Conservation (phyloP, 2,797 vertebrate genomes). For the Odontamblyopus lacepedii region DNA sequence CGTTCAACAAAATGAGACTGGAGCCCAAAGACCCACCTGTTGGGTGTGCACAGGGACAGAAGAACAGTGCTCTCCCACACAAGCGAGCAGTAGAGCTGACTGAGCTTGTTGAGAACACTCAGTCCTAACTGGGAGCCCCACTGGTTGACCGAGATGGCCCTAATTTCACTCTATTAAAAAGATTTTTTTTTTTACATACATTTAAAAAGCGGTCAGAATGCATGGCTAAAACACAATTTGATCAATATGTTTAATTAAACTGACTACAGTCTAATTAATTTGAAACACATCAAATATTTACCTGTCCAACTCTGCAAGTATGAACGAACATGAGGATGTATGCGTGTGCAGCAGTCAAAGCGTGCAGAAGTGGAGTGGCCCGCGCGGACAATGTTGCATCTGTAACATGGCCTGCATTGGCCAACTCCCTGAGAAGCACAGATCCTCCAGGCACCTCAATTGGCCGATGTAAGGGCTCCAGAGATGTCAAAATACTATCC, state of each 20-base stretch:
- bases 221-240: conserved; percentile 6
- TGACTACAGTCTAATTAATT: neutral
- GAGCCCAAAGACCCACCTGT: conserved; percentile 79
- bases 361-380: conserved; percentile 91
- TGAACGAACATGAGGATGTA: conserved; percentile 99
- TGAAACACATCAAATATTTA: conserved; percentile 55
- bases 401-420: conserved; percentile 88
- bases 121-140: conserved; percentile 95
- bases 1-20: neutral
- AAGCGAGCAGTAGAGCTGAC: conserved; percentile 94
- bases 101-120: conserved; percentile 93
- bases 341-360: conserved; percentile 92
- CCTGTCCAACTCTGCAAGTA: conserved; percentile 95
- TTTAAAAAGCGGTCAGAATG: neutral
- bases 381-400: conserved; percentile 92
- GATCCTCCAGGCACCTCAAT: conserved; percentile 95
- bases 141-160: conserved; percentile 95
- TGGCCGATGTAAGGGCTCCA: conserved; percentile 93
- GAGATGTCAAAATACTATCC: conserved; percentile 89
- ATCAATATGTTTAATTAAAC: neutral
- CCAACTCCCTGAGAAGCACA: conserved; percentile 91
- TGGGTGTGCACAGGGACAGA: conserved; percentile 93
- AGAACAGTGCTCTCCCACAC: conserved; percentile 97
- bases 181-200: neutral
- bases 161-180: conserved; percentile 88